phyloP scores from a whole-genome alignment of 2,797 vertebrate species.

The Poeciliopsis presidionis region DNA sequence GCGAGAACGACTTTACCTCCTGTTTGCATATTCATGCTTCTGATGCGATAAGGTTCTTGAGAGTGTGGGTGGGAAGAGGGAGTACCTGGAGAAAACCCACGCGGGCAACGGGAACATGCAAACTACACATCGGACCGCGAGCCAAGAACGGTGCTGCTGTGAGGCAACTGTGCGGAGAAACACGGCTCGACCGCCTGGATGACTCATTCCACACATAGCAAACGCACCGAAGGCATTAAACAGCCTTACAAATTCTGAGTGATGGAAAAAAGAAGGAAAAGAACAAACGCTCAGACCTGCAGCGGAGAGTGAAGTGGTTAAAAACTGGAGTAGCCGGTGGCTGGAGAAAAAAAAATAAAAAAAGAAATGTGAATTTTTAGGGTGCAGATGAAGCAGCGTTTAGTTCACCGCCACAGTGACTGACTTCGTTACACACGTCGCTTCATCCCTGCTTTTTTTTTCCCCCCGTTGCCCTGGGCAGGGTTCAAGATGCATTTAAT shows the following conservation, averaged over 20 bases:
- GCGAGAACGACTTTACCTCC: background rate
- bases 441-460: background rate
- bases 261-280: too few relatives aligned
- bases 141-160: background rate
- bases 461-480: background rate
- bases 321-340: background rate
- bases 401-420: background rate
- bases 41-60: background rate
- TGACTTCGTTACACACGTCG: background rate
- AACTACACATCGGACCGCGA: background rate
- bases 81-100: conserved; percentile 5
- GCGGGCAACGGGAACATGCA: background rate
- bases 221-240: background rate
- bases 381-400: background rate
- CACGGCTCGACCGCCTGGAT: background rate
- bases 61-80: background rate
- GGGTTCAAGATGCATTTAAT: conserved; percentile 1
- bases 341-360: too few relatives aligned
- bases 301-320: background rate
- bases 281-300: background rate
- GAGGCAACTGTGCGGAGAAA: background rate
- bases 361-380: background rate
- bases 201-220: background rate
- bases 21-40: background rate
- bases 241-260: background rate